Conservation (phyloP, 1,140 invertebrate genomes). For the Drosophila novamexicana region DNA sequence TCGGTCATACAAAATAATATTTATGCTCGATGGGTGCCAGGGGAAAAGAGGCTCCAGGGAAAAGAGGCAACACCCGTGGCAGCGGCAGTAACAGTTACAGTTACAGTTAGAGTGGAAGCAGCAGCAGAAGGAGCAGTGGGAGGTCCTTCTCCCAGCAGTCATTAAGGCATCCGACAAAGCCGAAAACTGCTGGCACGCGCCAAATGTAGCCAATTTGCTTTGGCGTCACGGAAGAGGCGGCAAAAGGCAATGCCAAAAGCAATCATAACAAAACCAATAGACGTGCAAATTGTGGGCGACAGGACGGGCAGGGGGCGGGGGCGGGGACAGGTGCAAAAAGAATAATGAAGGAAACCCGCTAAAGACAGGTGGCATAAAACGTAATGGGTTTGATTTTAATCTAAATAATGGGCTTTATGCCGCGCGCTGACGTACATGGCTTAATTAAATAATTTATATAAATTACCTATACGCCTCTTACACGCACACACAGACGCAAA, state of each 20-base stretch:
- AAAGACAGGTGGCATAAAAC: conserved; percentile 67
- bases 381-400: conserved; percentile 78
- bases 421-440: conserved; percentile 68
- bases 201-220: conserved; percentile 72
- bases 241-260: conserved; percentile 56
- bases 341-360: conserved; percentile 30
- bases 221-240: conserved; percentile 8
- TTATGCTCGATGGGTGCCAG: too few species aligned
- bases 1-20: too few species aligned
- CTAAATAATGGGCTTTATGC: conserved; percentile 70
- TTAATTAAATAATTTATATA: conserved; percentile 81
- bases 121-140: background rate
- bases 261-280: conserved; percentile 70
- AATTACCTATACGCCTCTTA: conserved; percentile 59
- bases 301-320: too few species aligned
- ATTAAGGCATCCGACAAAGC: conserved; percentile 58
- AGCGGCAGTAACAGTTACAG: background rate
- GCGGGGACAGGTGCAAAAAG: background rate
- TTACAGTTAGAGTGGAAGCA: background rate
- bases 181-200: conserved; percentile 62
- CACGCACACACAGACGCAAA: conserved; percentile 36
- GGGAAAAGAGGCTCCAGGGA: background rate
- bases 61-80: background rate
- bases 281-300: conserved; percentile 18
- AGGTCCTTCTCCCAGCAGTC: conserved; percentile 45